These are phyloP conservation scores for Tarsius wallacei DNA, from an alignment of 2,797 vertebrate genomes.

Conservation along the genomic window DNA sequence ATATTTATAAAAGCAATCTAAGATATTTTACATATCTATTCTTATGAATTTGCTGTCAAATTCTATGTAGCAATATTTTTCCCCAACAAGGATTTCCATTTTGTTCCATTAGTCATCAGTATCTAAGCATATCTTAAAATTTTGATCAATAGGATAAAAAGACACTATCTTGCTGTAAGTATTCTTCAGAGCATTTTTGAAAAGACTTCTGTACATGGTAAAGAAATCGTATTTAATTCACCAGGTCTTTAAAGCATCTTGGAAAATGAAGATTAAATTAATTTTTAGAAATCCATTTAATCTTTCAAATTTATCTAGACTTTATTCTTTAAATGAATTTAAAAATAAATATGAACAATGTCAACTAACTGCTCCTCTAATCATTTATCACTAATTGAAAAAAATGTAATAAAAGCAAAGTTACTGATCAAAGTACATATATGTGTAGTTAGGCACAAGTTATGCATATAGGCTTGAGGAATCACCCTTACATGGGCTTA, in stretches of 20 bases:
- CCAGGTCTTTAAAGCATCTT: slow-evolving; percentile 65
- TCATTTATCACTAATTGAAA: slow-evolving; percentile 64
- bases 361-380: slow-evolving; percentile 54
- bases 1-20: slow-evolving; percentile 22
- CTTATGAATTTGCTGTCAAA: slow-evolving; percentile 39
- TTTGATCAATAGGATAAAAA: slow-evolving; percentile 56
- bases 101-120: slow-evolving; percentile 50
- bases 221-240: slow-evolving; percentile 69
- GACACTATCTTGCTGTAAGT: slow-evolving; percentile 39
- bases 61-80: slow-evolving; percentile 18
- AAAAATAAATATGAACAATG: slow-evolving; percentile 47
- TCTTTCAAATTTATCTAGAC: slow-evolving; percentile 70
- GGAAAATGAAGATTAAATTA: slow-evolving; percentile 67
- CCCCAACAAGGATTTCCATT: background rate
- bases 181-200: slow-evolving; percentile 47
- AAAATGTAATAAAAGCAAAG: slow-evolving; percentile 60
- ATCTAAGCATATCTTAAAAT: slow-evolving; percentile 63
- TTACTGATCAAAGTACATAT: slow-evolving; percentile 70
- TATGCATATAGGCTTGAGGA: slow-evolving; percentile 34
- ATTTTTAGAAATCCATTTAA: slow-evolving; percentile 67
- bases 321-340: slow-evolving; percentile 68
- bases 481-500: slow-evolving; percentile 52
- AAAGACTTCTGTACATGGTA: slow-evolving; percentile 52
- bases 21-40: background rate
- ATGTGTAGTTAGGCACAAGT: background rate